Evolutionary conservation across 2,113 vertebrate genomes (phyloP).

Genomic region (Microcebus murinus): DNA sequence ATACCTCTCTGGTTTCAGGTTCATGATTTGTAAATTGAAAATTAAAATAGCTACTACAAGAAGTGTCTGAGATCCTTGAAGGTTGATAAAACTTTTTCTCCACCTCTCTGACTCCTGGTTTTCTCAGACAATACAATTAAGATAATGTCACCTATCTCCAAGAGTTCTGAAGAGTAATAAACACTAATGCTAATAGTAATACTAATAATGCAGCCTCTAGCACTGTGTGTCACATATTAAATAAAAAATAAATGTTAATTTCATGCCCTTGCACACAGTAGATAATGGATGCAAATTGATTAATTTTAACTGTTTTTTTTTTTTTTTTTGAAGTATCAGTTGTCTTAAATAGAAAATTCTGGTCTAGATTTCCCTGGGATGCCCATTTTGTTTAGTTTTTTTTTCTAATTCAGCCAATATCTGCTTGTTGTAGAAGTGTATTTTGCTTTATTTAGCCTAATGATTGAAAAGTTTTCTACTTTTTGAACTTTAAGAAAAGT

Average conservation of each 20-base stretch:
- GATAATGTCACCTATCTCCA: background rate
- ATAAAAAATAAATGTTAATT: slow-evolving; percentile 18
- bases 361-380: background rate
- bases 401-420: background rate
- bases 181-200: background rate
- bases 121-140: background rate
- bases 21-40: background rate
- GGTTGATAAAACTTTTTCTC: background rate
- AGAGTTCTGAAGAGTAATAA: background rate
- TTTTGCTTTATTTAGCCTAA: background rate
- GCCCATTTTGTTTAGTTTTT: background rate
- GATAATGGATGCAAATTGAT: background rate
- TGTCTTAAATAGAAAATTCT: background rate
- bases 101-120: background rate
- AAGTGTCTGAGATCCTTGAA: background rate
- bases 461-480: background rate
- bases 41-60: background rate
- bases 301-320: background rate
- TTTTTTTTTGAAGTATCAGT: background rate
- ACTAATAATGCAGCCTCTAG: background rate
- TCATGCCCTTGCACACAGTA: background rate
- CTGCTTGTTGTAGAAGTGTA: background rate
- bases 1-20: background rate
- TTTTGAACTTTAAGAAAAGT: background rate
- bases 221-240: background rate